Evolutionary conservation across 2,888 invertebrate genomes (phyloP).

Genomic region (Dascillus cervinus): DNA sequence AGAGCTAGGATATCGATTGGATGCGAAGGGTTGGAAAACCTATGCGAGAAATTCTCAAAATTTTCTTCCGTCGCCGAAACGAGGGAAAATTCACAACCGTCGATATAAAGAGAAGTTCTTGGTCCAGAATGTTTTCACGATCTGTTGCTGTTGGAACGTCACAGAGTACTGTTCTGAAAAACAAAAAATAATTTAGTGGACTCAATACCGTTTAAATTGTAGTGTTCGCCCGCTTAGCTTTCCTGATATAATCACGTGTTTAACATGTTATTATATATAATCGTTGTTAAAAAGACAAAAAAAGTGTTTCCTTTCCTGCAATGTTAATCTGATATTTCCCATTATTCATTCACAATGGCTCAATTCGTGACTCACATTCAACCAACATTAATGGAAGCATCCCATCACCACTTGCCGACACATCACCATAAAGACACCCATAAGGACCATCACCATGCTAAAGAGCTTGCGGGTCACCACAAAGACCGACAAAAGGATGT

Average conservation of each 20-base stretch:
- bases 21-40: constrained; percentile 27
- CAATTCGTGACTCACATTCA: constrained; percentile 54
- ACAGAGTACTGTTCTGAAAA: too few species aligned
- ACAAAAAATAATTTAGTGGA: too few species aligned
- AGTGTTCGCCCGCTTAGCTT: too few species aligned
- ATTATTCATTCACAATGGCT: constrained; percentile 44
- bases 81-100: constrained; percentile 23
- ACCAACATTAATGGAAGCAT: constrained; percentile 50
- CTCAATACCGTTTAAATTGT: too few species aligned
- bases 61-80: constrained; percentile 30
- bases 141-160: too few species aligned
- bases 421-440: constrained; percentile 37
- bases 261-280: not conserved
- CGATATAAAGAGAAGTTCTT: constrained; percentile 21
- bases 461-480: constrained; percentile 20
- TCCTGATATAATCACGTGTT: too few species aligned
- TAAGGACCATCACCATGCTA: constrained; percentile 23
- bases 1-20: constrained; percentile 32
- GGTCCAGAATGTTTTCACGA: constrained; percentile 20
- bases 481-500: constrained; percentile 22
- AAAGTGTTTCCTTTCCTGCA: too few species aligned
- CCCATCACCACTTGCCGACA: constrained; percentile 49
- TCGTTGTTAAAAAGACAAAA: too few species aligned
- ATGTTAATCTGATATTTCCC: too few species aligned
- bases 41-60: constrained; percentile 27